Evolutionary conservation across 2,888 invertebrate genomes (phyloP), one percentile per base, ranked within the genome.

Genomic region (Trypoxylon attenuatum): DNA sequence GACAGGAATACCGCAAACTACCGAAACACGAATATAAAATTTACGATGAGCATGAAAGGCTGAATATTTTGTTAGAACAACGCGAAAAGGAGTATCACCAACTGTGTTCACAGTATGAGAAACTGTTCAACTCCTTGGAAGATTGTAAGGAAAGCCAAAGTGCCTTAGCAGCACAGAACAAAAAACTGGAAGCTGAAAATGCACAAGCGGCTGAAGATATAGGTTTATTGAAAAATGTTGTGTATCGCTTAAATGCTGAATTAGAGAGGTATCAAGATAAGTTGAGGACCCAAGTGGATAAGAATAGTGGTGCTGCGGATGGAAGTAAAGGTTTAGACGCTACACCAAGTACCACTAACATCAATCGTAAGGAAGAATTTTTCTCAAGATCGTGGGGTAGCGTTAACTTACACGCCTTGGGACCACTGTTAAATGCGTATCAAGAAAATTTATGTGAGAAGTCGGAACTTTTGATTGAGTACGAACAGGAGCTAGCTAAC

Each of bases 401-500:
- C 85, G 81, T 90, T 1, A 91, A 92, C 77, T 88, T 90, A 0
- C 92, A 93, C 76, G 92, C 91, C 0, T 83, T 93, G 68, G 92
- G 91, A 0, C 95, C 95, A 0, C 87, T 95, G 2, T 88, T 95
- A 68, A 92, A 93, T 80, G 93, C 94, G 0, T 95, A 94, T 78
- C 93, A 94, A 84, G 94, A 94, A 80, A 93, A 92, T 66, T 84
- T 95, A 0, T 89, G 89, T 73, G 95, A 95, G 76, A 95, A 95
- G 81, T 92, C 93, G 58, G 90, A 90, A 38, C 89, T 95, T 0
- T 91, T 95, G 46, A 81, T 88, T 15, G 91, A 91, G 72, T 94
- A 94, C 70, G 92, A 92, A 75, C 89, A 89, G 33, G 93, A 94
- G 82, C 90, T 95, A 64, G 91, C 92, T 66, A 88, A 88, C 15